Percentiles rank a stretch among this genome's conserved stretches.
phyloP scores from a whole-genome alignment of 2,888 invertebrate genomes.

The Aphodius sticticus region DNA sequence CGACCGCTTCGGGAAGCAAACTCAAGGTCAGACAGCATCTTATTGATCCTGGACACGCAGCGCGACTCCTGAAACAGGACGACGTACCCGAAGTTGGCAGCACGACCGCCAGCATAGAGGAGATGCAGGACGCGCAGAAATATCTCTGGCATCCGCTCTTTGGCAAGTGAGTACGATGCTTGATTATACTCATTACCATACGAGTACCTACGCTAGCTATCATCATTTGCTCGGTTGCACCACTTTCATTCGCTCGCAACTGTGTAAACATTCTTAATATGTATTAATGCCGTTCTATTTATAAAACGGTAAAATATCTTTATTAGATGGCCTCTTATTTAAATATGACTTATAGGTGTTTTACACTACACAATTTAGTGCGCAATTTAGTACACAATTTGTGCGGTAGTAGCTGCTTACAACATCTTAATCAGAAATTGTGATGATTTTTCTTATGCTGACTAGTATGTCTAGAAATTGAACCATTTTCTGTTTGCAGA shows the following conservation, averaged over 20 bases:
- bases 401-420: no score
- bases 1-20: constrained; percentile 47
- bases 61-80: constrained; percentile 59
- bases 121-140: constrained; percentile 66
- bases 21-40: constrained; percentile 61
- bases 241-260: not conserved
- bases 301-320: not conserved
- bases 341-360: no score
- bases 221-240: not conserved
- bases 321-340: not conserved
- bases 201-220: not conserved
- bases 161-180: constrained; percentile 74
- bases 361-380: no score
- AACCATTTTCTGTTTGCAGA: no score
- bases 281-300: not conserved
- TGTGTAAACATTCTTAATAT: not conserved
- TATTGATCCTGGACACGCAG: constrained; percentile 57
- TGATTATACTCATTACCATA: constrained; percentile 8
- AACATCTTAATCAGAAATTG: no score
- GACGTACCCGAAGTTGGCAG: constrained; percentile 71
- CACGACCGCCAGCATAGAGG: constrained; percentile 69
- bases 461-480: no score
- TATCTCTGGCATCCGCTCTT: constrained; percentile 87
- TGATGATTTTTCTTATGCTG: no score
- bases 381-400: no score